phyloP scores from a whole-genome alignment of 2,797 vertebrate species.

The Prunella strophiata region DNA sequence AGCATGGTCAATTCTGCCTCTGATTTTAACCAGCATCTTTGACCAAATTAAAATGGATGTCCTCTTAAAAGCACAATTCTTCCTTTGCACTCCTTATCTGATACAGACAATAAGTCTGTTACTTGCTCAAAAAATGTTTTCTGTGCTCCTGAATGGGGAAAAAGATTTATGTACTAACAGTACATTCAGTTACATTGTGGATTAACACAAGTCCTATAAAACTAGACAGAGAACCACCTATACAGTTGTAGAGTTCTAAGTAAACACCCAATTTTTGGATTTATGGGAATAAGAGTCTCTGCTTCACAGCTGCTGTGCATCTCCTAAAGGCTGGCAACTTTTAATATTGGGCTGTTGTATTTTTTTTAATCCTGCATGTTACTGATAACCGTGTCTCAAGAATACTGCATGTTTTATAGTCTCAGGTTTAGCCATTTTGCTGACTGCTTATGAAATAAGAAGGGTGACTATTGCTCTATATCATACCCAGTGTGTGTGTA shows the following conservation, averaged over 20 bases:
- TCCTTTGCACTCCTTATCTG: neutral
- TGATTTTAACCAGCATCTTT: neutral
- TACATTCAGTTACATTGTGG: neutral
- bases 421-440: neutral
- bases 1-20: neutral
- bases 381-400: neutral
- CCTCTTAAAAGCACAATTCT: neutral
- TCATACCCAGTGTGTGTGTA: neutral
- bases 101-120: neutral
- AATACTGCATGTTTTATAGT: neutral
- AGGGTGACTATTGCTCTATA: neutral
- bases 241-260: neutral
- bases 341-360: neutral
- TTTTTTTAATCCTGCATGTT: neutral
- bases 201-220: neutral
- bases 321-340: neutral
- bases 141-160: neutral
- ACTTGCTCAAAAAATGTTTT: neutral
- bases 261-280: neutral
- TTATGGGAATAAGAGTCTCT: neutral
- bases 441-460: neutral
- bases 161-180: neutral
- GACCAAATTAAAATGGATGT: conserved; percentile 12
- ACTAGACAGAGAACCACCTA: neutral
- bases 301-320: neutral